Percentiles rank a stretch among this genome's conserved stretches.
These are phyloP conservation scores for Plectropomus leopardus DNA, from an alignment of 2,113 vertebrate species.

Conservation along the genomic window DNA sequence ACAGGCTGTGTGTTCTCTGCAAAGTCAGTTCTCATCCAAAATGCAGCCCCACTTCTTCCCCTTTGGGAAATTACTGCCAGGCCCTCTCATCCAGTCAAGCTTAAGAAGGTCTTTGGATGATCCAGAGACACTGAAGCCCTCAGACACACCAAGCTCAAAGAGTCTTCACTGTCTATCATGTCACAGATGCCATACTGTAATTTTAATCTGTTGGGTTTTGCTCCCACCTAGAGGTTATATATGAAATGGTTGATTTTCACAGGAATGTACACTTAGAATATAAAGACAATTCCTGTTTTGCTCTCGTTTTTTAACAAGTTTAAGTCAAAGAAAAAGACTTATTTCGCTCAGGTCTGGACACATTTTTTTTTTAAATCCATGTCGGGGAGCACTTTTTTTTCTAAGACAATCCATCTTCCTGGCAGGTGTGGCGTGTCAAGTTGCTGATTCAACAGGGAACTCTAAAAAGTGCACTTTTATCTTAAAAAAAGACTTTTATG, in stretches of 20 bases:
- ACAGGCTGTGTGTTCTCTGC: neutral
- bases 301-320: no score
- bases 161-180: neutral
- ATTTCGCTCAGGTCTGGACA: no score
- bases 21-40: neutral
- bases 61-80: neutral
- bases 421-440: no score
- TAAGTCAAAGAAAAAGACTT: no score
- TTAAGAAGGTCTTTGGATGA: conserved; percentile 8
- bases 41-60: neutral
- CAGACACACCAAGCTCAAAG: conserved; percentile 12
- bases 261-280: no score
- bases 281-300: no score
- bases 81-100: neutral
- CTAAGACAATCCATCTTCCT: no score
- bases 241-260: neutral
- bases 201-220: conserved; percentile 3
- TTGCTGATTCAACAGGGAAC: no score
- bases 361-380: no score
- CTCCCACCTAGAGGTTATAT: conserved; percentile 69
- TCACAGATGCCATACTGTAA: neutral
- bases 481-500: no score
- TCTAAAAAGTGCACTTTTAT: no score
- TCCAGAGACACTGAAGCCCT: conserved; percentile 22
- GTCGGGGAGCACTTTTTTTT: no score